Conservation (phyloP, 2,797 vertebrate species). For the Lacerta bilineata region DNA sequence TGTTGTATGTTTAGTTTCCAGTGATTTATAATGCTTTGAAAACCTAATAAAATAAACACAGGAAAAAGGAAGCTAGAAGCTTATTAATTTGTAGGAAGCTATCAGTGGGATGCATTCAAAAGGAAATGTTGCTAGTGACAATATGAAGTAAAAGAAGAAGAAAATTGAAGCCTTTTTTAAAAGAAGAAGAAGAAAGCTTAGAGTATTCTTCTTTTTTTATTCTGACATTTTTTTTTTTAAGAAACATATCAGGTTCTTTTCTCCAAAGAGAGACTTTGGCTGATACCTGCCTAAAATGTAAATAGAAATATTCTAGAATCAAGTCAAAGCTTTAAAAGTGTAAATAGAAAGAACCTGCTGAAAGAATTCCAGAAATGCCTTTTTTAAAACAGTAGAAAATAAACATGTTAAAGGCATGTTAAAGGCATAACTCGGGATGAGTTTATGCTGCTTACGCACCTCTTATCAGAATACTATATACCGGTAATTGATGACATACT, state of each 20-base stretch:
- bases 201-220: too few relatives aligned
- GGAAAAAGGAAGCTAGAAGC: slow-evolving; percentile 27
- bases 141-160: slow-evolving; percentile 13
- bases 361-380: neutral
- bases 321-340: neutral
- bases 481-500: neutral
- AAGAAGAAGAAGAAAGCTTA: slow-evolving; percentile 27
- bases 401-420: neutral
- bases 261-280: neutral
- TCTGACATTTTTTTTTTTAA: neutral
- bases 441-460: neutral
- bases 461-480: neutral
- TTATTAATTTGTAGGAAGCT: slow-evolving; percentile 26
- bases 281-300: slow-evolving; percentile 2
- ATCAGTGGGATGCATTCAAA: neutral
- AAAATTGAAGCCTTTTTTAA: slow-evolving; percentile 21
- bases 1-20: neutral
- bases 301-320: neutral
- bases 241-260: neutral
- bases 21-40: slow-evolving; percentile 37
- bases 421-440: neutral
- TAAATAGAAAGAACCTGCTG: neutral
- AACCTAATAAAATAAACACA: slow-evolving; percentile 39
- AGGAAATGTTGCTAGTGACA: slow-evolving; percentile 23
- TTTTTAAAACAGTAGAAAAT: slow-evolving; percentile 3